These are phyloP conservation scores for Myotis findleyi DNA, from an alignment of 2,797 vertebrate genomes.

Conservation along the genomic window DNA sequence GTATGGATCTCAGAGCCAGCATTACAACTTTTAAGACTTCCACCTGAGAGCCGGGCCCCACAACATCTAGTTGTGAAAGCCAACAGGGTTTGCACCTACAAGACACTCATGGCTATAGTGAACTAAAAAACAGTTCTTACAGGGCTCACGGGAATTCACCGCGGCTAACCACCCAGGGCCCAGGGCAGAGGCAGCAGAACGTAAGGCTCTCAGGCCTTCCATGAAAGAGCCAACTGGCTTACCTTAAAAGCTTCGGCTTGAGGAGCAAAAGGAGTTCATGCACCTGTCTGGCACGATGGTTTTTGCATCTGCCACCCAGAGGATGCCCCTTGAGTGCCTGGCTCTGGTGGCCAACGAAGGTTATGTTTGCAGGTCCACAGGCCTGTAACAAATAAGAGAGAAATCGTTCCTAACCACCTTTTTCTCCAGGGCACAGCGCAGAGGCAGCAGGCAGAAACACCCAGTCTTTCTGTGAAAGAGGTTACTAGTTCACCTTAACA, in stretches of 20 bases:
- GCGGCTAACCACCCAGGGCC: background rate
- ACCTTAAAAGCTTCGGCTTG: background rate
- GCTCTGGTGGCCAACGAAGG: background rate
- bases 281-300: background rate
- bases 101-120: background rate
- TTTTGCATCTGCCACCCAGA: background rate
- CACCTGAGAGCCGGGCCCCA: background rate
- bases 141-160: background rate
- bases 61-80: background rate
- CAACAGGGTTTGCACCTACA: background rate
- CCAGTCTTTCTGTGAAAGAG: background rate
- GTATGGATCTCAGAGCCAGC: background rate
- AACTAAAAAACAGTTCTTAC: background rate
- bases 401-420: background rate
- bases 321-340: background rate
- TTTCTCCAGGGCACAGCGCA: background rate
- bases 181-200: background rate
- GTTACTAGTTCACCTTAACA: background rate
- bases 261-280: background rate
- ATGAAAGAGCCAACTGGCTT: background rate
- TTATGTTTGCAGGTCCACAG: background rate
- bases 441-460: background rate
- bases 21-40: background rate
- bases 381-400: background rate
- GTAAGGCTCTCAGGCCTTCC: background rate